Conservation (phyloP, 2,113 vertebrate genomes). For the Pogonocichla stellata region DNA sequence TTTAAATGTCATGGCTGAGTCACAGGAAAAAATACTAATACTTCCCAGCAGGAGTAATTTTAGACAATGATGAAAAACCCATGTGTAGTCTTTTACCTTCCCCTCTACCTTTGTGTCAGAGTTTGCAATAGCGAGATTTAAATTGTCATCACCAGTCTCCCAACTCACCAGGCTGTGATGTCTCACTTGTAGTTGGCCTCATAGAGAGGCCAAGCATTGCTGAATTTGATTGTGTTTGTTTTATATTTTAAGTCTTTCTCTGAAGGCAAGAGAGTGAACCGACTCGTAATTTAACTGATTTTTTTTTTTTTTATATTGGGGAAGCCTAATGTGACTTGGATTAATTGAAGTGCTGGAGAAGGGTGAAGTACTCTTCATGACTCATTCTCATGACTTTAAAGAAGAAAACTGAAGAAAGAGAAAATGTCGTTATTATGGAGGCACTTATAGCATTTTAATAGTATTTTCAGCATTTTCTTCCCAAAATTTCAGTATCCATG, state of each 20-base stretch:
- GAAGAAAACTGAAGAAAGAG: neutral
- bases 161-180: neutral
- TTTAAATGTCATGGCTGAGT: neutral
- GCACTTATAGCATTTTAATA: neutral
- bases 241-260: neutral
- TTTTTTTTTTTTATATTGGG: neutral
- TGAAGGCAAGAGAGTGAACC: neutral
- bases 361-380: neutral
- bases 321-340: neutral
- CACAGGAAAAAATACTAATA: neutral
- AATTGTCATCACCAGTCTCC: neutral
- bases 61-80: neutral
- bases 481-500: neutral
- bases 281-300: neutral
- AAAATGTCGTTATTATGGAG: neutral
- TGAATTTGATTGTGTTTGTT: neutral
- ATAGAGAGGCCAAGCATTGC: neutral
- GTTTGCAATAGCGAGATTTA: neutral
- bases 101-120: neutral
- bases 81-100: neutral
- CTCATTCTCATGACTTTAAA: neutral
- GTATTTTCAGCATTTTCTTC: neutral
- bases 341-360: neutral
- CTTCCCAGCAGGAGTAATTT: neutral
- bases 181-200: fast-evolving